Evolutionary conservation across 2,797 vertebrate species (phyloP).

Genomic region (Clamator glandarius): DNA sequence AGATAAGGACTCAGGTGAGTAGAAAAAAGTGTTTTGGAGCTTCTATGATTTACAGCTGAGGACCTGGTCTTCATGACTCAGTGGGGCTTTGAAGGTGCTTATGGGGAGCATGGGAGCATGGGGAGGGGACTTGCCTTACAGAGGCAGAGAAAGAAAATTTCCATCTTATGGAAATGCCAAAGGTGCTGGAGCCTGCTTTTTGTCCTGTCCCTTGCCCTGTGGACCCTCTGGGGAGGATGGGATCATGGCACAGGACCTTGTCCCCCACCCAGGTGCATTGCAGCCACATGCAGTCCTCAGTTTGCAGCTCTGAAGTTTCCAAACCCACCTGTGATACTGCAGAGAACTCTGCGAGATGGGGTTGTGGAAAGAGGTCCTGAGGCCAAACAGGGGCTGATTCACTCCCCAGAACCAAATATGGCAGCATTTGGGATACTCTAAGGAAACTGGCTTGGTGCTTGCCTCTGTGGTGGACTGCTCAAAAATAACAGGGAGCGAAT

Average conservation of each 20-base stretch:
- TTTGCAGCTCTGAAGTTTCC: background rate
- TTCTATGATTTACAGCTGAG: constrained; percentile 41
- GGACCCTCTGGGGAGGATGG: background rate
- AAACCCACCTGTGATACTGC: background rate
- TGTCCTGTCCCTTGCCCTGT: background rate
- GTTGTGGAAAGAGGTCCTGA: background rate
- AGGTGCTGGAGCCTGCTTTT: background rate
- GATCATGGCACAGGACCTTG: background rate
- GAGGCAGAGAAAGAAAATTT: background rate
- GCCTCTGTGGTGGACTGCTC: background rate
- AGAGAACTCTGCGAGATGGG: background rate
- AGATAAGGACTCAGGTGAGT: constrained; percentile 27
- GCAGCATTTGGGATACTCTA: background rate
- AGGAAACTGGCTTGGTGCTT: background rate
- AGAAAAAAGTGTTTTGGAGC: background rate
- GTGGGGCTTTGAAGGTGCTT: background rate
- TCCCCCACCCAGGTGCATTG: background rate
- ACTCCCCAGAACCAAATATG: background rate
- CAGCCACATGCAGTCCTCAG: background rate
- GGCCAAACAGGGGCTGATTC: background rate
- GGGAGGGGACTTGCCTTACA: background rate
- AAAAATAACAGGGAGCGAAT: background rate
- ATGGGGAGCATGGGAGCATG: background rate
- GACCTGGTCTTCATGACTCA: background rate
- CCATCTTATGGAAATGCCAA: background rate